Base-by-base conservation (phyloP, 37 sponge, comb jelly and placozoan genomes). In the Eunapius fragilis region DNA sequence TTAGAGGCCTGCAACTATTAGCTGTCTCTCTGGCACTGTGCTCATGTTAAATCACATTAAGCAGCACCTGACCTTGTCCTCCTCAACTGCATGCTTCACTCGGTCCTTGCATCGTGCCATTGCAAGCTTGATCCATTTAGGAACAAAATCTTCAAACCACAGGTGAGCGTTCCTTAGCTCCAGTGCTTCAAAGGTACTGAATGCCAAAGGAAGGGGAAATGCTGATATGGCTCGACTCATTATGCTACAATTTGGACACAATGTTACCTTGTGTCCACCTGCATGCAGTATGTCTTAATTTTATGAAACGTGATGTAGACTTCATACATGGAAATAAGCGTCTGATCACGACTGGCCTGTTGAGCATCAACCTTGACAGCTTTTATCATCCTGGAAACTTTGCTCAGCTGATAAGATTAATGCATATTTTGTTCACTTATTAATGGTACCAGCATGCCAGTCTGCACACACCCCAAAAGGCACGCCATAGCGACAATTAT, bases 61-160 rank as follows among this genome's bases (percentile, higher is more conserved):
- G 3, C 41, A 41, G n/a, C 41, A 22, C n/a, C 76, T 28, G 7
- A 86, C 84, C 69, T 79, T 72, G 77, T 92, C 89, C 12, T 80
- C 24, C 28, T 33, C 2, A 37, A 92, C 74, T 41, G 92, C 92
- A 32, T 80, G 78, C 74, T 68, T 9, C 4, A 88, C 84, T 23
- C 72, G 67, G 0, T 78, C 70, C 35, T 71, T 84, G 48, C 80
- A 78, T 25, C 70, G 31, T 32, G 38, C 67, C 24, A 25, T 12
- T 31, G 92, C 89, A 32, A 88, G 2, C 6, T 7, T 31, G 26
- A 92, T 75, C 92, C 92, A 92, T 25, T 50, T 68, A 2, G 71
- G 26, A 30, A 92, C 92, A 27, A 72, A 71, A 31, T 2, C 71
- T 69, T 88, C 80, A 77, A 92, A 92, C 85, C 85, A 92, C 25